These are phyloP conservation scores for Aphelenchoides fujianensis DNA, from an alignment of 1,140 invertebrate genomes.

Conservation along the genomic window DNA sequence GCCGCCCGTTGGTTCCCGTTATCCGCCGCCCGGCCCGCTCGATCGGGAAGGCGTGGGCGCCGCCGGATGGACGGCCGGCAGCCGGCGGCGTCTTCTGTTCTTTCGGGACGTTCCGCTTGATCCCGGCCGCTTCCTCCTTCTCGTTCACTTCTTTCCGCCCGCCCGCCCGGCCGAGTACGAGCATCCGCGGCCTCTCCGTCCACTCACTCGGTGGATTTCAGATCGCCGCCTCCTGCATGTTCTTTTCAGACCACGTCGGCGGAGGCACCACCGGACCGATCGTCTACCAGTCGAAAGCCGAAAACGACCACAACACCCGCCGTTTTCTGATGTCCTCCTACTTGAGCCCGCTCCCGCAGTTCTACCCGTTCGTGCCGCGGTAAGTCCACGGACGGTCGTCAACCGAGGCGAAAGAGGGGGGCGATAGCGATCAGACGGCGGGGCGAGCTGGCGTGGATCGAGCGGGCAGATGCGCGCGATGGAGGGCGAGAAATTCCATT, in stretches of 20 bases:
- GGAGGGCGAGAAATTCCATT: too few relatives aligned
- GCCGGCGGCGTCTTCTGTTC: not conserved
- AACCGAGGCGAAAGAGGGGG: too few relatives aligned
- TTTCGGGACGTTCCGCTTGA: conserved; percentile 1
- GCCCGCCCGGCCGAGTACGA: not conserved
- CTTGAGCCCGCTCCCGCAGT: conserved; percentile 27
- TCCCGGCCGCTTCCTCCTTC: not conserved
- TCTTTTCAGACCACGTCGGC: conserved; percentile 13
- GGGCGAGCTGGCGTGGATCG: too few relatives aligned
- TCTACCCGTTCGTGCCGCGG: conserved; percentile 20
- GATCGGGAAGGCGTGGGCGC: conserved; percentile 11
- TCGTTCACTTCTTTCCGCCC: not conserved
- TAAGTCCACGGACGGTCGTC: too few relatives aligned
- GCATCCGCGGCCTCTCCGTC: not conserved
- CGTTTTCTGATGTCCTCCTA: conserved; percentile 20
- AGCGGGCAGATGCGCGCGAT: too few relatives aligned
- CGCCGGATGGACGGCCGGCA: not conserved
- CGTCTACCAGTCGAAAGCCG: conserved; percentile 4
- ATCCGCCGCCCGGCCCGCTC: not conserved
- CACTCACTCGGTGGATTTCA: not conserved
- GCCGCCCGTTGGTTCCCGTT: not conserved
- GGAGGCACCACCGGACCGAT: not conserved
- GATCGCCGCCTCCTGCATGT: not conserved
- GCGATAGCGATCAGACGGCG: too few relatives aligned
- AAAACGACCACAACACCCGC: conserved; percentile 7